These are phyloP conservation scores for Chrysomela aeneicollis DNA, from an alignment of 2,888 invertebrate species.

Conservation along the genomic window DNA sequence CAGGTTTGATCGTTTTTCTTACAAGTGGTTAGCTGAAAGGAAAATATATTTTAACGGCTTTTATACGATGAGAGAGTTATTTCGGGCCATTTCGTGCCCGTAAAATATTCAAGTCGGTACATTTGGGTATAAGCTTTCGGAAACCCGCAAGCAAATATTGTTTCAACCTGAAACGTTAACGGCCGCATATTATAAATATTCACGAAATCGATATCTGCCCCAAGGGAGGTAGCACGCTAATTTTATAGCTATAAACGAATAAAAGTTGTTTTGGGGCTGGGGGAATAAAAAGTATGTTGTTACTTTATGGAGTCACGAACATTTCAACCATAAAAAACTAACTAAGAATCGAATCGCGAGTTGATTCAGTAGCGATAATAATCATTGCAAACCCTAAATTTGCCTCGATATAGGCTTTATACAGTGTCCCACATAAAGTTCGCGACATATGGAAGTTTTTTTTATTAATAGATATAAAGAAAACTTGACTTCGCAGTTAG, in stretches of 20 bases:
- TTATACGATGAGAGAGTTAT: too few species aligned
- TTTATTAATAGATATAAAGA: too few species aligned
- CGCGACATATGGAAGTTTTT: too few species aligned
- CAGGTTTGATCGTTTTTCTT: too few species aligned
- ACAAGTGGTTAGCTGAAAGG: too few species aligned
- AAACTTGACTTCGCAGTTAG: too few species aligned
- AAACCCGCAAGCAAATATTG: background rate
- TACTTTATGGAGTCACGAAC: background rate
- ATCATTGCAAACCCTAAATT: background rate
- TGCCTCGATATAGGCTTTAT: background rate
- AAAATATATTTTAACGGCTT: too few species aligned
- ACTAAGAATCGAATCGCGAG: background rate
- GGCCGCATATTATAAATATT: background rate
- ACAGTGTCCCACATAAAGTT: too few species aligned
- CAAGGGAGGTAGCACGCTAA: background rate
- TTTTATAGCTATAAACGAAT: background rate
- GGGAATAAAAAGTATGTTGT: background rate
- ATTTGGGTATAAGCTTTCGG: too few species aligned
- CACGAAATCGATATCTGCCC: background rate
- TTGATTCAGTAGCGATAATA: background rate
- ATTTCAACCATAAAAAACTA: background rate
- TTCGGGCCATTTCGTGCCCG: too few species aligned
- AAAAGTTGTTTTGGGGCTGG: background rate
- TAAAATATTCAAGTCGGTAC: too few species aligned
- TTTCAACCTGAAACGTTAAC: background rate